Conservation (phyloP, 92 coral and sea anemone genomes). For the Epizoanthus scotinus region DNA sequence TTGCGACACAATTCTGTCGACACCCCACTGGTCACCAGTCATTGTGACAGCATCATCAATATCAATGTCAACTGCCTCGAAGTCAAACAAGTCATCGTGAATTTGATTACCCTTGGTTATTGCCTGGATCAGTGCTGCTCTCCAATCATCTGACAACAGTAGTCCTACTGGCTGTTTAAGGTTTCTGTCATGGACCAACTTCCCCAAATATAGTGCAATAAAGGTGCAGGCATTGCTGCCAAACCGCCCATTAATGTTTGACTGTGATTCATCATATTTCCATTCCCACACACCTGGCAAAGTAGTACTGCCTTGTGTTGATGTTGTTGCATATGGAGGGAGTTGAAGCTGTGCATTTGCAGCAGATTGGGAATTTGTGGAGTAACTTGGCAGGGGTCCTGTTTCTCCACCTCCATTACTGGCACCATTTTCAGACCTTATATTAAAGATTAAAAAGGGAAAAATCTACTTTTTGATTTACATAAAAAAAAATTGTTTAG, state of each 20-base stretch:
- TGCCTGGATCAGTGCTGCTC: conserved; percentile 21
- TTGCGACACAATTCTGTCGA: conserved; percentile 14
- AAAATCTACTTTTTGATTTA: too few species aligned
- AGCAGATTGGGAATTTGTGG: too few species aligned
- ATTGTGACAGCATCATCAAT: conserved; percentile 28
- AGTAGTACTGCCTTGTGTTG: too few species aligned
- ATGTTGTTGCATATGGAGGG: too few species aligned
- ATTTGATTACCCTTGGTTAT: conserved; percentile 32
- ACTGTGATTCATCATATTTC: neutral
- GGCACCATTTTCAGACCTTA: too few species aligned
- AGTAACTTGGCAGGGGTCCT: too few species aligned
- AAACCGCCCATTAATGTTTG: conserved; percentile 19
- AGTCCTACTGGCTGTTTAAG: neutral
- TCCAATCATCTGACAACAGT: neutral
- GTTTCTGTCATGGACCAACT: neutral
- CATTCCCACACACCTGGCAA: neutral
- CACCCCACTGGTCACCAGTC: conserved; percentile 41
- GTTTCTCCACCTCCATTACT: too few species aligned
- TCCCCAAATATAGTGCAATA: conserved; percentile 11
- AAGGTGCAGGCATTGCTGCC: conserved; percentile 36
- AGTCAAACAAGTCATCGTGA: conserved; percentile 42
- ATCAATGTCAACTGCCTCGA: conserved; percentile 35
- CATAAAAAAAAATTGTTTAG: too few species aligned
- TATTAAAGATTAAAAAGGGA: too few species aligned
- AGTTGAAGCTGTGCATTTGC: too few species aligned